Evolutionary conservation across 1,140 invertebrate species (phyloP).

Genomic region (Euglossa dilemma): DNA sequence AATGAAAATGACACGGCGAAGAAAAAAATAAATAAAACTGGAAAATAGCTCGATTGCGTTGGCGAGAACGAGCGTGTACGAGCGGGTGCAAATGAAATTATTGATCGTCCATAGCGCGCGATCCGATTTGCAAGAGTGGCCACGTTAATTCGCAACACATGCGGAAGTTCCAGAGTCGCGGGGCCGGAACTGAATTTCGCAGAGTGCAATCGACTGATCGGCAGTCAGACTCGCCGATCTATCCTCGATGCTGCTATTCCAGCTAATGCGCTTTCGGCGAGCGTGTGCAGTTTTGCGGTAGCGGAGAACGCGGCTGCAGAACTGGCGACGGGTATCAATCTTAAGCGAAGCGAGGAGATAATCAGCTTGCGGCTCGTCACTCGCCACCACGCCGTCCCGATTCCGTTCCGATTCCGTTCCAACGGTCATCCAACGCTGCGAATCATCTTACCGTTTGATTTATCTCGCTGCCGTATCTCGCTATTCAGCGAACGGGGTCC

Average conservation of each 20-base stretch:
- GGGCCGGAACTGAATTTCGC: slow-evolving; percentile 46
- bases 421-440: background rate
- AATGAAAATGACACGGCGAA: background rate
- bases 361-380: slow-evolving; percentile 28
- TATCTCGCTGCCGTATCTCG: background rate
- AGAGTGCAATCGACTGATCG: slow-evolving; percentile 42
- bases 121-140: slow-evolving; percentile 51
- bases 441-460: slow-evolving; percentile 14
- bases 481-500: background rate
- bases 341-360: slow-evolving; percentile 66
- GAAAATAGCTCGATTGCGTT: background rate
- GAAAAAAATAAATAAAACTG: background rate
- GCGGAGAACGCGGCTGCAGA: background rate
- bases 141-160: slow-evolving; percentile 66
- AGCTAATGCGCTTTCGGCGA: slow-evolving; percentile 62
- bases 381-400: background rate
- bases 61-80: background rate
- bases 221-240: slow-evolving; percentile 49
- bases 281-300: slow-evolving; percentile 57
- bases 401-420: background rate
- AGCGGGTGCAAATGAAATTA: slow-evolving; percentile 49
- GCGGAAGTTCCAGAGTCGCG: slow-evolving; percentile 60
- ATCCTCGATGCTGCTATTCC: slow-evolving; percentile 44
- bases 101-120: slow-evolving; percentile 53
- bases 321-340: slow-evolving; percentile 52